These are phyloP conservation scores for Pristiophorus japonicus DNA, from an alignment of 2,113 vertebrate genomes.

Conservation along the genomic window DNA sequence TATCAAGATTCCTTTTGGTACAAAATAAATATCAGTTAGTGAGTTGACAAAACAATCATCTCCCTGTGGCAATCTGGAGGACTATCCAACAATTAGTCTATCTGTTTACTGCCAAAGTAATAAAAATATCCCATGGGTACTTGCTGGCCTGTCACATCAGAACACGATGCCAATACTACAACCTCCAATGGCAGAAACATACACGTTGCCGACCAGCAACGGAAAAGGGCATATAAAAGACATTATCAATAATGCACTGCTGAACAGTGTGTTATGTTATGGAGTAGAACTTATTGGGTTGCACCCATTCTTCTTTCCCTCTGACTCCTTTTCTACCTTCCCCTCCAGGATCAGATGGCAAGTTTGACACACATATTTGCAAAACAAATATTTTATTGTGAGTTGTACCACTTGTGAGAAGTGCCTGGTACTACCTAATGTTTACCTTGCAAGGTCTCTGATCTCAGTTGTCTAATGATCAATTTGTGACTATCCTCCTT, in stretches of 20 bases:
- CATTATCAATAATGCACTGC: not conserved
- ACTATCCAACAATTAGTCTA: not conserved
- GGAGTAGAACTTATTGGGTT: not conserved
- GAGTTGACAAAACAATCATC: not conserved
- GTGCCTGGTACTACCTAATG: not conserved
- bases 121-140: not conserved
- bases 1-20: not conserved
- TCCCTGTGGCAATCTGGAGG: not conserved
- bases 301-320: not conserved
- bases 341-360: not conserved
- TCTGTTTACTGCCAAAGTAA: not conserved
- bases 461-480: not conserved
- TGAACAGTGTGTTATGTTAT: not conserved
- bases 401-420: not conserved
- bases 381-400: not conserved
- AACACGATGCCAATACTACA: constrained; percentile 3
- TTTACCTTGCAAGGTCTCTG: not conserved
- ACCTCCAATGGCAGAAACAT: not conserved
- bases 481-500: not conserved
- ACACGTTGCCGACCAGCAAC: not conserved
- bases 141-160: not conserved
- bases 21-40: constrained; percentile 17
- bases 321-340: not conserved
- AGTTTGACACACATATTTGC: not conserved
- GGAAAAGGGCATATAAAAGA: not conserved